phyloP scores from a whole-genome alignment of 2,797 vertebrate species.

The Allenopithecus nigroviridis region DNA sequence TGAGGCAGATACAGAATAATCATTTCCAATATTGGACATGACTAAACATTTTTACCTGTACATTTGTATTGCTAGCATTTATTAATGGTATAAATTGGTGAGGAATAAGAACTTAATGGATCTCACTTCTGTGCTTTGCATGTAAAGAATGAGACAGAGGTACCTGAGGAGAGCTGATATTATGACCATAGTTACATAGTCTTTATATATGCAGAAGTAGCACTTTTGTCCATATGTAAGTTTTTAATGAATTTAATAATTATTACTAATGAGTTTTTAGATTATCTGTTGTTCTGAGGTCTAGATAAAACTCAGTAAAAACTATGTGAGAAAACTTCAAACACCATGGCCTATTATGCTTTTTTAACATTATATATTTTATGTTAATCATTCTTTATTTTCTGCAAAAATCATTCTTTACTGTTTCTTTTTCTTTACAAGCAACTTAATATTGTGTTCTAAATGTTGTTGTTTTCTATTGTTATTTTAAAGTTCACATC shows the following conservation, averaged over 20 bases:
- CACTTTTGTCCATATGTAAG: neutral
- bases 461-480: neutral
- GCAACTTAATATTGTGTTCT: neutral
- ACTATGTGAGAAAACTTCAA: neutral
- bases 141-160: neutral
- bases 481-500: neutral
- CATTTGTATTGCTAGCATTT: neutral
- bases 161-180: neutral
- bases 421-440: neutral
- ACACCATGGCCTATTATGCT: neutral
- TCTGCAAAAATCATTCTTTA: neutral
- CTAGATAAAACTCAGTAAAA: conserved; percentile 13
- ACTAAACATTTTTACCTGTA: neutral
- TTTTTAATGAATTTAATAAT: neutral
- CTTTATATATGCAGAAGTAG: neutral
- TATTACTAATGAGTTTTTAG: neutral
- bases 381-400: neutral
- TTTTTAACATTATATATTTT: neutral
- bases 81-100: neutral
- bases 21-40: neutral
- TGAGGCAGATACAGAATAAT: neutral
- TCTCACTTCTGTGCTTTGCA: neutral
- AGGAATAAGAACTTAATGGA: neutral
- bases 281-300: neutral
- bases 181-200: neutral